Evolutionary conservation across 2,888 invertebrate species (phyloP).

Genomic region (Erebia aethiops): DNA sequence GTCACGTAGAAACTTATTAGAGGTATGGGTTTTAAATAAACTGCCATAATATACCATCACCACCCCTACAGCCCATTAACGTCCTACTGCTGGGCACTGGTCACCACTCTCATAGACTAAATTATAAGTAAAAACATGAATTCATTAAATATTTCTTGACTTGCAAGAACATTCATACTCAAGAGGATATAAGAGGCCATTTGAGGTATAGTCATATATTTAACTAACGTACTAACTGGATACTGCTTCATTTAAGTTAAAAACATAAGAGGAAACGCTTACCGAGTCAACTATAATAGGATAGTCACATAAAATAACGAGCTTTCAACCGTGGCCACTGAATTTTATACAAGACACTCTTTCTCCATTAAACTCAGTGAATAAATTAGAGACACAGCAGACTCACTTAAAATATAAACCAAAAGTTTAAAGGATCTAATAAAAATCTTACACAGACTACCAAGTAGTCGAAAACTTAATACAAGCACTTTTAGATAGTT

Average conservation of each 20-base stretch:
- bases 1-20: no score
- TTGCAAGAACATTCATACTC: no score
- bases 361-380: slow-evolving; percentile 31
- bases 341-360: slow-evolving; percentile 23
- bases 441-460: slow-evolving; percentile 41
- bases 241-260: not conserved
- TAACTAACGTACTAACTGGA: not conserved
- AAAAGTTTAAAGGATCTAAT: slow-evolving; percentile 37
- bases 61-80: no score
- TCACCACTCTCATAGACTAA: no score
- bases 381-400: slow-evolving; percentile 38
- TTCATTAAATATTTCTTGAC: no score
- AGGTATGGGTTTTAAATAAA: no score
- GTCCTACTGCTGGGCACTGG: no score
- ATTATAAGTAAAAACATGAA: no score
- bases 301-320: slow-evolving; percentile 21
- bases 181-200: no score
- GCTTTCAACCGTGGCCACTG: slow-evolving; percentile 14
- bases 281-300: slow-evolving; percentile 1
- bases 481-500: slow-evolving; percentile 49
- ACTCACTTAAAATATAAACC: slow-evolving; percentile 38
- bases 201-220: not conserved
- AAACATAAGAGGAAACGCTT: slow-evolving; percentile 8
- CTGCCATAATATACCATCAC: no score
- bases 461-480: slow-evolving; percentile 47